These are phyloP conservation scores for Eupithecia abbreviata DNA, from an alignment of 2,888 invertebrate species.

Conservation along the genomic window DNA sequence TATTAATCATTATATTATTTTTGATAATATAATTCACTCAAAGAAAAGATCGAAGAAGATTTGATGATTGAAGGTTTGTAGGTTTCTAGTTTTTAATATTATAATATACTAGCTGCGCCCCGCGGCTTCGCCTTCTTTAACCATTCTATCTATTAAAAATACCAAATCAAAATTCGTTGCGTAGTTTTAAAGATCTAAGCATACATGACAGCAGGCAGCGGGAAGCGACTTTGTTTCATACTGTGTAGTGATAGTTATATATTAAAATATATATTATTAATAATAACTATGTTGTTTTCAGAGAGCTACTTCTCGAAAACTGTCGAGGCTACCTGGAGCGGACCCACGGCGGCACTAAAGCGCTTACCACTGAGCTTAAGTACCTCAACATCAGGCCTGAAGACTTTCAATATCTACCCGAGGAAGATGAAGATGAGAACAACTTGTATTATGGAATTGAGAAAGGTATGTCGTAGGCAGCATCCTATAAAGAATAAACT, in stretches of 20 bases:
- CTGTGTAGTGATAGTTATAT: too few relatives aligned
- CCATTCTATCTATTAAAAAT: too few relatives aligned
- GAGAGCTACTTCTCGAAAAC: constrained; percentile 66
- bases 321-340: constrained; percentile 74
- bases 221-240: too few relatives aligned
- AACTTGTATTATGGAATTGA: constrained; percentile 85
- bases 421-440: constrained; percentile 82
- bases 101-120: too few relatives aligned
- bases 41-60: neutral
- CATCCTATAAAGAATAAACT: neutral
- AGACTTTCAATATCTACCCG: constrained; percentile 86
- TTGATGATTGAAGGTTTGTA: too few relatives aligned
- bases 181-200: too few relatives aligned
- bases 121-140: too few relatives aligned
- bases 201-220: too few relatives aligned
- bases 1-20: too few relatives aligned
- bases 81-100: neutral
- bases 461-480: constrained; percentile 70
- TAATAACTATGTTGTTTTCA: constrained; percentile 42
- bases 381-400: constrained; percentile 89
- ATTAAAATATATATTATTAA: too few relatives aligned
- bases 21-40: neutral
- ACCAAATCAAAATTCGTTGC: too few relatives aligned
- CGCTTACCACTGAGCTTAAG: constrained; percentile 88
- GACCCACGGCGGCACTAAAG: constrained; percentile 83